Base-by-base conservation (phyloP, 2,797 vertebrate genomes). In the Myioborus miniatus region DNA sequence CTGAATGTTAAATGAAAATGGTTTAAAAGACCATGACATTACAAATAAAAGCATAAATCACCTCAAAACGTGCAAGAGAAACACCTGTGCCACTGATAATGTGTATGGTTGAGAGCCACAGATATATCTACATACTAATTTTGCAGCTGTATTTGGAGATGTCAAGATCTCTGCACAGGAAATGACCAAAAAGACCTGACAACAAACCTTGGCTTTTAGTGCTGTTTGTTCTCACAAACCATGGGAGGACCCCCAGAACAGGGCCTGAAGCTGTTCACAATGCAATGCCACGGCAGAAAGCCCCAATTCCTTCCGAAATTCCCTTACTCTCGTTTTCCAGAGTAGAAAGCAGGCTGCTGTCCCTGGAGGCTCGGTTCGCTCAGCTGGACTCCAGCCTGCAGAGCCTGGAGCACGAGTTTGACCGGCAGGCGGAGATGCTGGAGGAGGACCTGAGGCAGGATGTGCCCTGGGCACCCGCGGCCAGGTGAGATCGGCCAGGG, bases 281-380 rank as follows among this genome's bases (percentile, higher is more conserved):
- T 3, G 29, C 82, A 52, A 1, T 0, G 0, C 26, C 30, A 14
- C 0, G 1, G 29, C 59, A 50, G 58, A 30, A 63, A 30, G 43
- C 13, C 32, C 12, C 65, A 17, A 2, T 17, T 9, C 30, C 53
- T 83, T 24, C 83, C 4, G 5, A 16, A 46, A 22, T 12, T 0
- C 29, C 39, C n/a, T 87, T 2, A 20, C 17, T 5, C 12, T 60
- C 27, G 41, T 85, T 92, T 92, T 39, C 86, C 68, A 98, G 98
- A 44, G 92, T 98, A 41, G 97, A 98, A 27, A 83, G 78, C 63
- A 97, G 96, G 93, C 94, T 98, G 72, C 96, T 96, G 37, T 84
- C 36, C 11, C 46, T 98, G 88, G 96, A 97, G 78, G 67, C 85
- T 75, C 97, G 82, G 15, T 98, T 98, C 83, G 93, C 91, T n/a